These are phyloP conservation scores for Scolopax mira DNA, from an alignment of 2,113 vertebrate genomes.

Conservation along the genomic window DNA sequence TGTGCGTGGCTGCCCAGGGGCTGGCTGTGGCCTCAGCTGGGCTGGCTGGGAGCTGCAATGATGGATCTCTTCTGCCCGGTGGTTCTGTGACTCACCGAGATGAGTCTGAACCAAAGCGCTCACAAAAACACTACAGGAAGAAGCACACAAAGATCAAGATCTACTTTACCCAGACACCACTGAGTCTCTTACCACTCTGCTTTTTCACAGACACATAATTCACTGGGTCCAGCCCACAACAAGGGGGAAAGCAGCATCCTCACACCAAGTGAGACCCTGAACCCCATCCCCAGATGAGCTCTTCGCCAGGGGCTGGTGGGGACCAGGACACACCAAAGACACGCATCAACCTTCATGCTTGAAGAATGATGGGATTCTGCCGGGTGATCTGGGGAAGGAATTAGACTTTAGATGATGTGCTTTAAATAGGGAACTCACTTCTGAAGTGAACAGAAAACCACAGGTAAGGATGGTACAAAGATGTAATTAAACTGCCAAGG, in stretches of 20 bases:
- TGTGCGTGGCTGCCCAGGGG: fast-evolving
- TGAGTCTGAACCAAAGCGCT: neutral
- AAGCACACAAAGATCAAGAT: neutral
- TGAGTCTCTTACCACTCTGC: fast-evolving
- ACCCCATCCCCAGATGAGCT: neutral
- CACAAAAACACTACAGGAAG: neutral
- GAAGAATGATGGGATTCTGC: neutral
- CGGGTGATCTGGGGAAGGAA: neutral
- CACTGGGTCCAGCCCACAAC: neutral
- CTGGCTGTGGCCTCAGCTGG: fast-evolving
- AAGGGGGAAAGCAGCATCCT: neutral
- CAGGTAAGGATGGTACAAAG: neutral
- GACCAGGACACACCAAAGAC: neutral
- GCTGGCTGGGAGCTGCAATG: neutral
- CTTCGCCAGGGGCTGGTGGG: neutral
- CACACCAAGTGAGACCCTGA: fast-evolving
- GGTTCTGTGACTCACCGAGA: fast-evolving
- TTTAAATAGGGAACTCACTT: neutral
- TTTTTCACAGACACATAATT: fast-evolving
- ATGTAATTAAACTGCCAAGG: neutral
- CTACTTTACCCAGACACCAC: neutral
- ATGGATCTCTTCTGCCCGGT: neutral
- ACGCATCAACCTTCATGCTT: neutral
- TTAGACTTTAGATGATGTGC: neutral
- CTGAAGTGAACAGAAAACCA: slow-evolving; percentile 18